A percentile compares a stretch with the other conserved stretches of the same genome.
Evolutionary conservation across 64 coral and sea anemone genomes (phyloP).

Genomic region (Orbicella faveolata): DNA sequence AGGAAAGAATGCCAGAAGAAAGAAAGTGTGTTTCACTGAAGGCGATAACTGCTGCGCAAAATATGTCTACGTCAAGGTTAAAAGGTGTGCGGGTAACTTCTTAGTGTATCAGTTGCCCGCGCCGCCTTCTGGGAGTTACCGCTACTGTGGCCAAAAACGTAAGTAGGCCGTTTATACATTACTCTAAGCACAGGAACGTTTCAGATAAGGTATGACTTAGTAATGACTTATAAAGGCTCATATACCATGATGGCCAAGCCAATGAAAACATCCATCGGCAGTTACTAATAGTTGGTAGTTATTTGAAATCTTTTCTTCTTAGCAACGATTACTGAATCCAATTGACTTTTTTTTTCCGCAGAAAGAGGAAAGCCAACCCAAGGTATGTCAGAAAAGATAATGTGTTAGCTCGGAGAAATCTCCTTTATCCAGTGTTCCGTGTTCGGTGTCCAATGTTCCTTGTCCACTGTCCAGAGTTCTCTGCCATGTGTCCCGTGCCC

Average conservation of each 20-base stretch:
- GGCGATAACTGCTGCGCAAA: conserved; percentile 11
- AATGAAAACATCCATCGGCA: no score
- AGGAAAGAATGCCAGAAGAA: conserved; percentile 3
- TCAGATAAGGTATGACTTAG: no score
- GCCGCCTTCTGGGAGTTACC: conserved; percentile 4
- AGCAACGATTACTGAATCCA: no score
- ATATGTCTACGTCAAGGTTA: neutral
- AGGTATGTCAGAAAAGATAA: neutral
- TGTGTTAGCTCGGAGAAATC: neutral
- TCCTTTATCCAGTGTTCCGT: no score
- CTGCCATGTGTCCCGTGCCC: no score
- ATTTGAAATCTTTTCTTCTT: no score
- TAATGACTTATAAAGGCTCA: no score
- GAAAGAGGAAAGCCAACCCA: conserved; percentile 7
- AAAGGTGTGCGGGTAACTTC: neutral
- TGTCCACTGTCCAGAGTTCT: no score
- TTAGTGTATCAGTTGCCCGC: conserved; percentile 13
- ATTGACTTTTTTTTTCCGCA: neutral
- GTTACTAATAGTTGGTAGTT: no score
- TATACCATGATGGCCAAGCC: no score
- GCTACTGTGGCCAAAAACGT: conserved; percentile 8
- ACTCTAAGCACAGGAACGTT: no score
- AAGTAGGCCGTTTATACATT: neutral
- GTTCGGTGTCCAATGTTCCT: no score
- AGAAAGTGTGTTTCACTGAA: conserved; percentile 19